A percentile compares a stretch with the other conserved stretches of the same genome.
phyloP scores from a whole-genome alignment of 2,888 invertebrate species.

The Oscheius sp. region DNA sequence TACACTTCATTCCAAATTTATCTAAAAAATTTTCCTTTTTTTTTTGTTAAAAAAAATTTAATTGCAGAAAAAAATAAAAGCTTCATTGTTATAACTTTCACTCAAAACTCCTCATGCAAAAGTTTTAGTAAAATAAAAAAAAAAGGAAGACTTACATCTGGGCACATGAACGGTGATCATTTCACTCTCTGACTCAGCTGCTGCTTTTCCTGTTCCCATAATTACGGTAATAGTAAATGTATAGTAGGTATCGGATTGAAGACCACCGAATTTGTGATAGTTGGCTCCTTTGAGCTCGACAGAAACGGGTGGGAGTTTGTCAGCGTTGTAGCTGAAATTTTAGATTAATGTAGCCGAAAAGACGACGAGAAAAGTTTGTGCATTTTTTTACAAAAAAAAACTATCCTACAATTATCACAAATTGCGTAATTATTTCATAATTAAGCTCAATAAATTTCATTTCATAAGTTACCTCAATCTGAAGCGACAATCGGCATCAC shows the following conservation, averaged over 20 bases:
- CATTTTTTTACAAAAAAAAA: too few species aligned
- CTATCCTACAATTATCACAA: too few species aligned
- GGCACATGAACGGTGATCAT: conserved; percentile 65
- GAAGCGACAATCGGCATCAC: conserved; percentile 65
- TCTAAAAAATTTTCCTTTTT: too few species aligned
- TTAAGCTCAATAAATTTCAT: too few species aligned
- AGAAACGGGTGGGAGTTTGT: conserved; percentile 45
- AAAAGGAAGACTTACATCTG: conserved; percentile 26
- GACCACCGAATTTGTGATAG: conserved; percentile 58
- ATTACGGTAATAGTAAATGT: conserved; percentile 68
- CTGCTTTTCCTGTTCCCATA: conserved; percentile 60
- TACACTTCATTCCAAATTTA: too few species aligned
- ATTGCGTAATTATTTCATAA: too few species aligned
- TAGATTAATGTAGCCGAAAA: too few species aligned
- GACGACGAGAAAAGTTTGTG: too few species aligned
- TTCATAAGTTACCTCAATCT: conserved; percentile 63
- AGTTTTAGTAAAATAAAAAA: neutral
- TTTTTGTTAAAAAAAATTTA: too few species aligned
- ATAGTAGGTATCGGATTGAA: conserved; percentile 65
- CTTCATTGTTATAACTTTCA: too few species aligned
- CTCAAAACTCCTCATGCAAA: neutral
- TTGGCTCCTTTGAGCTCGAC: conserved; percentile 60
- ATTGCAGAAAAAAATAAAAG: too few species aligned
- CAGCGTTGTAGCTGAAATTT: conserved; percentile 48
- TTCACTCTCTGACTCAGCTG: conserved; percentile 66